These are phyloP conservation scores for Poeciliopsis turrubarensis DNA, from an alignment of 2,113 vertebrate species.

Conservation along the genomic window DNA sequence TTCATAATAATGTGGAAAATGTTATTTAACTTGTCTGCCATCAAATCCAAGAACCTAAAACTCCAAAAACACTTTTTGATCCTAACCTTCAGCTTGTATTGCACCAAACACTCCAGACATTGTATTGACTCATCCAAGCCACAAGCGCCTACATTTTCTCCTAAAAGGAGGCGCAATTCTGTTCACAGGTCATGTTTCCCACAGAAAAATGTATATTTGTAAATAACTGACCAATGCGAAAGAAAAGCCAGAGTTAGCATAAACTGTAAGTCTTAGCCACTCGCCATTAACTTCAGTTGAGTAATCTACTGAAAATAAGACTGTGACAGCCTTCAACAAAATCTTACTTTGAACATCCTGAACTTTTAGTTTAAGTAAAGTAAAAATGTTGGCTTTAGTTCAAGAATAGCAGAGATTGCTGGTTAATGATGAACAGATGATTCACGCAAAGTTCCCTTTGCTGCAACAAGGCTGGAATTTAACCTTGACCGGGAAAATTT, in stretches of 20 bases:
- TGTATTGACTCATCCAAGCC: neutral
- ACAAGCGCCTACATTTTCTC: neutral
- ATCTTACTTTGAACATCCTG: neutral
- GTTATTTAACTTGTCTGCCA: too few relatives aligned
- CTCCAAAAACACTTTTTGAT: too few relatives aligned
- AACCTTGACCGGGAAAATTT: neutral
- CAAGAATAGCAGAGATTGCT: accelerated
- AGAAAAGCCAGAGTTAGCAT: too few relatives aligned
- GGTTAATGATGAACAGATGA: neutral
- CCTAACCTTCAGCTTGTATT: neutral
- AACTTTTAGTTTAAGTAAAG: neutral
- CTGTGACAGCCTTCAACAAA: too few relatives aligned
- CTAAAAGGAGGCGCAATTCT: neutral
- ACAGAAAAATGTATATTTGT: neutral
- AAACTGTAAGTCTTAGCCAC: too few relatives aligned
- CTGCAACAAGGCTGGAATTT: neutral
- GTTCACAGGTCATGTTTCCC: neutral
- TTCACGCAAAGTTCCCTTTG: neutral
- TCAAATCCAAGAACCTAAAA: too few relatives aligned
- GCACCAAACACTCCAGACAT: neutral
- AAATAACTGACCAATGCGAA: too few relatives aligned
- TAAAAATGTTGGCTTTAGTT: neutral
- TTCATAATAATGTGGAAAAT: too few relatives aligned
- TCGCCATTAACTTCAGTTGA: too few relatives aligned
- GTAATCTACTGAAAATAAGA: too few relatives aligned